Percentiles rank a stretch among this genome's conserved stretches.
phyloP scores from a whole-genome alignment of 1,140 invertebrate genomes.

The Centruroides sculpturatus region DNA sequence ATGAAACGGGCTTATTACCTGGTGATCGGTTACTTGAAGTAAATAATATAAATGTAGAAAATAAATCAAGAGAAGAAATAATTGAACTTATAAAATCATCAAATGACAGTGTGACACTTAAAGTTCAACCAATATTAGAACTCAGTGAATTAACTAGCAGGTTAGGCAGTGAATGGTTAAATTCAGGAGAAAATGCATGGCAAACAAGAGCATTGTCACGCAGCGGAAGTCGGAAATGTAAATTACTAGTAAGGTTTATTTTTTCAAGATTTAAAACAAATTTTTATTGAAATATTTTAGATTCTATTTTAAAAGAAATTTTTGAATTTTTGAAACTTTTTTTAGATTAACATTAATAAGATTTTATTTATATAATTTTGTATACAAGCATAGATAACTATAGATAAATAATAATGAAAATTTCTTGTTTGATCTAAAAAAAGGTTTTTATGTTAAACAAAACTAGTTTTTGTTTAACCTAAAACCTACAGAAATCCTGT shows the following conservation, averaged over 20 bases:
- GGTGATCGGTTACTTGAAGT: conserved; percentile 86
- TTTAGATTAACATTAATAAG: too few relatives aligned
- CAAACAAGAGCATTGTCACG: conserved; percentile 15
- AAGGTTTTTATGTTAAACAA: too few relatives aligned
- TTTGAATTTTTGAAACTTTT: too few relatives aligned
- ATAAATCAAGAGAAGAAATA: conserved; percentile 73
- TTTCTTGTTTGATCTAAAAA: too few relatives aligned
- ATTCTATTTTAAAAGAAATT: too few relatives aligned
- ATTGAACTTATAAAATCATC: conserved; percentile 83
- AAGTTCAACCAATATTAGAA: conserved; percentile 45
- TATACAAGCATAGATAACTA: too few relatives aligned
- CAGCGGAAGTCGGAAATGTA: conserved; percentile 16
- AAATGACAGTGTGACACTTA: conserved; percentile 60
- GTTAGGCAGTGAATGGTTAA: conserved; percentile 2
- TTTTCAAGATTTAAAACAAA: too few relatives aligned
- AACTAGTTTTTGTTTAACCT: too few relatives aligned
- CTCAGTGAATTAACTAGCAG: conserved; percentile 8
- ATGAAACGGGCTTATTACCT: conserved; percentile 65
- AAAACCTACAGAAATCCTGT: too few relatives aligned
- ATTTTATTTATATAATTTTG: too few relatives aligned
- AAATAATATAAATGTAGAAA: conserved; percentile 69
- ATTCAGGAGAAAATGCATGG: conserved; percentile 8
- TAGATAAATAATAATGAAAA: too few relatives aligned
- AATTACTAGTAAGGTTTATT: conserved; percentile 1
- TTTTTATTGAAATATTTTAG: too few relatives aligned